Percentiles rank a stretch among this genome's conserved stretches.
Conservation (phyloP, 2,888 invertebrate genomes). For the Branchipolynoe longqiensis region DNA sequence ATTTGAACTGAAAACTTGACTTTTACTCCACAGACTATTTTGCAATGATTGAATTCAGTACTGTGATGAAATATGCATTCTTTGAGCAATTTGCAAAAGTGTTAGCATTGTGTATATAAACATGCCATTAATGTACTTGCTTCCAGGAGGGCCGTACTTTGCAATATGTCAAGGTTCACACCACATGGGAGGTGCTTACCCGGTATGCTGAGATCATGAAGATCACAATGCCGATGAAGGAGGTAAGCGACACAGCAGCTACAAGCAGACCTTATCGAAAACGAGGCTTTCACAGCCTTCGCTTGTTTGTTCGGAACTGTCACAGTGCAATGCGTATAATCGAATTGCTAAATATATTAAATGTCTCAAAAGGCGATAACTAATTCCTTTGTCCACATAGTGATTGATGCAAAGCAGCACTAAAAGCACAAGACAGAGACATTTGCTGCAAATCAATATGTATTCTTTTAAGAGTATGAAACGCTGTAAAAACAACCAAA, state of each 20-base stretch:
- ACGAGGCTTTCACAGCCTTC: background rate
- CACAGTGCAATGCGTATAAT: background rate
- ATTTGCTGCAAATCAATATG: no score
- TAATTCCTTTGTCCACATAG: no score
- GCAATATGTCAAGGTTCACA: conserved; percentile 93
- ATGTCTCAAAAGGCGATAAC: background rate
- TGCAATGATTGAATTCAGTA: no score
- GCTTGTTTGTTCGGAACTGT: background rate
- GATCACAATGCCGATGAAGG: conserved; percentile 95
- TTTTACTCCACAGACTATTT: no score
- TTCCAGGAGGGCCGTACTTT: conserved; percentile 85
- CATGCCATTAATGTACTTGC: background rate
- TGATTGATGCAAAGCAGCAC: no score
- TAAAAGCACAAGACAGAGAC: no score
- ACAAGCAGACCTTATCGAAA: no score
- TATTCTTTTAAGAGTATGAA: no score
- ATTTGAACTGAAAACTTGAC: no score
- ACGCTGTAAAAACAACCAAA: no score
- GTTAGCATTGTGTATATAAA: background rate
- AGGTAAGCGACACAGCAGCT: conserved; percentile 84
- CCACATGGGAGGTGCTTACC: conserved; percentile 90
- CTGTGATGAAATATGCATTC: no score
- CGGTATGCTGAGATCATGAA: conserved; percentile 95
- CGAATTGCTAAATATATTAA: background rate
- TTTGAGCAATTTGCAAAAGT: no score